Percentiles rank a stretch among this genome's conserved stretches.
Evolutionary conservation across 2,797 vertebrate species (phyloP).

Genomic region (Numenius phaeopus): DNA sequence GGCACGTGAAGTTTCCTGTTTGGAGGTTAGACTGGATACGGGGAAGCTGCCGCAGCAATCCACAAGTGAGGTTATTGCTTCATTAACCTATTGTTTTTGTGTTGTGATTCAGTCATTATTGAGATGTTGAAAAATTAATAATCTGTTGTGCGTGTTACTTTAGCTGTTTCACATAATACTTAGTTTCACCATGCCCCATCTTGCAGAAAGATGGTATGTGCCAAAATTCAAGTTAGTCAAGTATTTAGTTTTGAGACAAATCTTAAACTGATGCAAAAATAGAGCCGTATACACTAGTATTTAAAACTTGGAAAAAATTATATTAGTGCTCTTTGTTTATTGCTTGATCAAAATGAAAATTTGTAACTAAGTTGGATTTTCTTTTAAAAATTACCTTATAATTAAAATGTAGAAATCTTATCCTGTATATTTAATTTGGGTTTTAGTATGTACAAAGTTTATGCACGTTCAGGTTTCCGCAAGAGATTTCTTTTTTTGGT

Average conservation of each 20-base stretch:
- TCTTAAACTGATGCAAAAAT: not conserved
- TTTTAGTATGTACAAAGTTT: not conserved
- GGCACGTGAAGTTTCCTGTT: constrained; percentile 78
- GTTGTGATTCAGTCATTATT: not conserved
- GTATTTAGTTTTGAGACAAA: not conserved
- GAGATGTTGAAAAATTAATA: constrained; percentile 16
- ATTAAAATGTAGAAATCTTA: not conserved
- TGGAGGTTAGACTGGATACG: constrained; percentile 76
- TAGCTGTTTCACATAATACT: not conserved
- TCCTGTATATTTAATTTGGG: not conserved
- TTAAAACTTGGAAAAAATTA: not conserved
- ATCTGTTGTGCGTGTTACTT: not conserved
- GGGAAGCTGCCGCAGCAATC: constrained; percentile 54
- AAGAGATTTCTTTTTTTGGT: not conserved
- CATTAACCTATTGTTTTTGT: constrained; percentile 27
- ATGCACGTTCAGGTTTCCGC: not conserved
- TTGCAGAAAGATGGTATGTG: not conserved
- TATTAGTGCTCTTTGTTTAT: not conserved
- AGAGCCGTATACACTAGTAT: not conserved
- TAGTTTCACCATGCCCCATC: not conserved
- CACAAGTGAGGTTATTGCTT: constrained; percentile 74
- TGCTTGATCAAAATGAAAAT: not conserved
- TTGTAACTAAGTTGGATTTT: not conserved
- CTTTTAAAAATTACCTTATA: not conserved
- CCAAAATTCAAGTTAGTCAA: not conserved